Evolutionary conservation across 1,140 invertebrate genomes (phyloP).

Genomic region (Drosophila kikkawai): DNA sequence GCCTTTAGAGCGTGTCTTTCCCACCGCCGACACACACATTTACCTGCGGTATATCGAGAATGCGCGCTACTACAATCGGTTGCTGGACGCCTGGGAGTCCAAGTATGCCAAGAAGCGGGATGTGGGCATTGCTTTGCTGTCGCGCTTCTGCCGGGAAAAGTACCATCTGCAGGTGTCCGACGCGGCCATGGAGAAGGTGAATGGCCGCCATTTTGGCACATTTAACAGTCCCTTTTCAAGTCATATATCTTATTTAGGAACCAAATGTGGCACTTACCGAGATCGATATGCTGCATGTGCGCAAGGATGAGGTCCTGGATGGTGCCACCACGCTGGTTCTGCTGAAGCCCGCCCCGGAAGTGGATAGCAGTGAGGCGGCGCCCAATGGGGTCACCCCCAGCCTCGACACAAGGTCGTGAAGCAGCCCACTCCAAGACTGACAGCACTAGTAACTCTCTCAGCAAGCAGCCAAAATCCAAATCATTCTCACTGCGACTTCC

Average conservation of each 20-base stretch:
- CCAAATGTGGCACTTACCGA: conserved; percentile 78
- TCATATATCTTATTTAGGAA: conserved; percentile 55
- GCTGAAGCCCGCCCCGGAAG: conserved; percentile 29
- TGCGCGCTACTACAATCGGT: conserved; percentile 96
- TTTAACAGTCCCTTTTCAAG: not conserved
- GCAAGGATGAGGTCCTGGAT: conserved; percentile 69
- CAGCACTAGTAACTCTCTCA: no score
- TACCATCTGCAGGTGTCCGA: conserved; percentile 89
- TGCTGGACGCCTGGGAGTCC: conserved; percentile 96
- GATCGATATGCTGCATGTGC: conserved; percentile 81
- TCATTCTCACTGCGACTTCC: not conserved
- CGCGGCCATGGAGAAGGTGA: conserved; percentile 80
- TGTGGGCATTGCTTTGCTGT: conserved; percentile 88
- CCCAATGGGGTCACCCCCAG: conserved; percentile 23
- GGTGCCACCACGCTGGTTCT: conserved; percentile 41
- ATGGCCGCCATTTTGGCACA: not conserved
- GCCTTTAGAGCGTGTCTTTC: conserved; percentile 95
- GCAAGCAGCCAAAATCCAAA: conserved; percentile 1
- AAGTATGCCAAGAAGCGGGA: conserved; percentile 89
- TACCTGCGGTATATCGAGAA: conserved; percentile 94
- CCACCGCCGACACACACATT: conserved; percentile 89
- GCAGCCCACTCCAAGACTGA: conserved; percentile 35
- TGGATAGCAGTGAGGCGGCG: conserved; percentile 19
- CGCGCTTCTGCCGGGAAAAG: conserved; percentile 89
- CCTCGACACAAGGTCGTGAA: conserved; percentile 37